phyloP scores from a whole-genome alignment of 1,140 invertebrate genomes.

The Macrobrachium rosenbergii region DNA sequence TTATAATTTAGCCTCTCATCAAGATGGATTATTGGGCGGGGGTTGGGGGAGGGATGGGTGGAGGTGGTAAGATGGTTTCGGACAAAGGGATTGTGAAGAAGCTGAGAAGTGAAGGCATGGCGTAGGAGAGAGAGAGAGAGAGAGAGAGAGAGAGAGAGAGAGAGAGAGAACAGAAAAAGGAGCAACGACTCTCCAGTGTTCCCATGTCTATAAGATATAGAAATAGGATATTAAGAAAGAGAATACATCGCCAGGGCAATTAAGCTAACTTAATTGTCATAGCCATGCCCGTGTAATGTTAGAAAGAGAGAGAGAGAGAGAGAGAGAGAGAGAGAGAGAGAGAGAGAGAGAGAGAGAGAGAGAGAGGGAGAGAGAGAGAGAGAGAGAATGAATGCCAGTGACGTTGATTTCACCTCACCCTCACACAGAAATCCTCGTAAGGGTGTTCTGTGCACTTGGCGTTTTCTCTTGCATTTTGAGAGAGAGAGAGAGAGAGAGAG shows the following conservation, averaged over 20 bases:
- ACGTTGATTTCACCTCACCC: no score
- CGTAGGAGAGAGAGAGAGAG: neutral
- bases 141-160: neutral
- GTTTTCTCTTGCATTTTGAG: no score
- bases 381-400: no score
- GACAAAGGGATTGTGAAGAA: neutral
- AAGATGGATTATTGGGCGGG: no score
- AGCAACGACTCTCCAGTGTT: neutral
- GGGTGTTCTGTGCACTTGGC: no score
- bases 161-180: neutral
- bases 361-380: neutral
- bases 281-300: no score
- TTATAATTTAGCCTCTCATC: no score
- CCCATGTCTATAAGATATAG: no score
- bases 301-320: neutral
- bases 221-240: no score
- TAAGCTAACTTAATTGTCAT: no score
- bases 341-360: neutral
- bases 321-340: neutral
- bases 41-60: neutral
- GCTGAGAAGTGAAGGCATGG: neutral
- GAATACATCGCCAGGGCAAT: no score
- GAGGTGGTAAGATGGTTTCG: neutral
- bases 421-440: no score
- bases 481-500: neutral